Evolutionary conservation across 2,113 vertebrate genomes (phyloP), one percentile per base, ranked within the genome.

Genomic region (Anser cygnoides): DNA sequence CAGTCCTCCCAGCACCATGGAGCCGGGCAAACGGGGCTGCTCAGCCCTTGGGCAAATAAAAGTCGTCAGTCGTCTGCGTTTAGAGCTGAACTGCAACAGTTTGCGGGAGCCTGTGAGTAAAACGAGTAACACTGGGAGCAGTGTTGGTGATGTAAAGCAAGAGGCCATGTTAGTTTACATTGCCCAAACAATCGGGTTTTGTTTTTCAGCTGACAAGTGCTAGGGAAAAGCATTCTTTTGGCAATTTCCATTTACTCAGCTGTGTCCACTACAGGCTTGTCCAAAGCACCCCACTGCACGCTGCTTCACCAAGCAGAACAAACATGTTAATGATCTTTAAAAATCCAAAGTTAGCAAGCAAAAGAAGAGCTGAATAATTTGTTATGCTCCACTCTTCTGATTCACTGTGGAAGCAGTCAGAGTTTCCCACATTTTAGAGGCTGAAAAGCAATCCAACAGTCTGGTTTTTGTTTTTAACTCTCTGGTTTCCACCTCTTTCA

Each of bases 11-110:
- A 19, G 1, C 44, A 7, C 16, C 37, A 4, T 0, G 2, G 49
- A 46, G 84, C 78, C 43, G 62, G 15, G 50, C 82, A 35, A 73
- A 86, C 78, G 80, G 3, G 0, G 71, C 88, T 66, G 28, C 11
- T 33, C 71, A 73, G 58, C 23, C 20, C 0, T 6, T 28, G 29
- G 13, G 16, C 44, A 87, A 95, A 91, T 31, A 49, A 31, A 76
- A 22, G n/a, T n/a, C n/a, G n/a, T n/a, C 41, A 0, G 23, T 16
- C 28, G 33, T 49, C 91, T 89, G 87, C 91, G 76, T 84, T 76
- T 71, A n/a, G 87, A 37, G 74, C n/a, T 87, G 89, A 85, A 89
- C 84, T 92, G 84, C 84, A 90, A 82, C 68, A 90, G 75, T 66
- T 61, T 35, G 81, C 58, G 72, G 55, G 79, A 49, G 68, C 37